phyloP scores from a whole-genome alignment of 2,888 invertebrate genomes.

The Plebejus melissa region DNA sequence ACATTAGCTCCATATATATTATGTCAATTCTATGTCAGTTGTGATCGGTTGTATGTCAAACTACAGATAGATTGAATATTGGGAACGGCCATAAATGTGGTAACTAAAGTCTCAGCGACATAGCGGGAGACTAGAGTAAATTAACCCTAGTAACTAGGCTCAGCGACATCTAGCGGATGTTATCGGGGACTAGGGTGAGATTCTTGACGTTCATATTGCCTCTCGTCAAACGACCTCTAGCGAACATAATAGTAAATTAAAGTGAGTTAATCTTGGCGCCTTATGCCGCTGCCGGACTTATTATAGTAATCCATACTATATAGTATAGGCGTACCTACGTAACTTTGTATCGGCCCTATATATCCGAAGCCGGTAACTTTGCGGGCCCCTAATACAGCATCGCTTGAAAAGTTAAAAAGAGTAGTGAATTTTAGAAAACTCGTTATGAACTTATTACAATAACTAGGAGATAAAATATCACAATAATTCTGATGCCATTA shows the following conservation, averaged over 20 bases:
- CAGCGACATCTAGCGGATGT: no score
- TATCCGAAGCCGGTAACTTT: no score
- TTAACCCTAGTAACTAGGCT: neutral
- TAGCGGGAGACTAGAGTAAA: neutral
- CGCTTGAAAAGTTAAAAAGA: neutral
- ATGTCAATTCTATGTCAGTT: no score
- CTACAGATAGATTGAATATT: no score
- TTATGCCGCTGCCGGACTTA: neutral
- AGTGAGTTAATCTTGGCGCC: neutral
- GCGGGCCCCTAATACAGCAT: neutral
- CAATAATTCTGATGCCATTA: constrained; percentile 8
- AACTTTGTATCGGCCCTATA: neutral
- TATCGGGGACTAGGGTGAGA: no score
- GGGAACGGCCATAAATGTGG: constrained; percentile 37
- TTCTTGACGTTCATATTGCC: neutral
- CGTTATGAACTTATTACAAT: neutral
- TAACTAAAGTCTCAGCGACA: neutral
- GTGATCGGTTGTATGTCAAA: no score
- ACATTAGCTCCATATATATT: no score
- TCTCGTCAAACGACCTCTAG: neutral
- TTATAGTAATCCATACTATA: neutral
- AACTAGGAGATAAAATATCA: neutral
- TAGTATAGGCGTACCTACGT: neutral
- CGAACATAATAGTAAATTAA: neutral
- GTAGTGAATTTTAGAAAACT: neutral